Evolutionary conservation across 2,888 invertebrate genomes (phyloP).

Genomic region (Meta bourneti): DNA sequence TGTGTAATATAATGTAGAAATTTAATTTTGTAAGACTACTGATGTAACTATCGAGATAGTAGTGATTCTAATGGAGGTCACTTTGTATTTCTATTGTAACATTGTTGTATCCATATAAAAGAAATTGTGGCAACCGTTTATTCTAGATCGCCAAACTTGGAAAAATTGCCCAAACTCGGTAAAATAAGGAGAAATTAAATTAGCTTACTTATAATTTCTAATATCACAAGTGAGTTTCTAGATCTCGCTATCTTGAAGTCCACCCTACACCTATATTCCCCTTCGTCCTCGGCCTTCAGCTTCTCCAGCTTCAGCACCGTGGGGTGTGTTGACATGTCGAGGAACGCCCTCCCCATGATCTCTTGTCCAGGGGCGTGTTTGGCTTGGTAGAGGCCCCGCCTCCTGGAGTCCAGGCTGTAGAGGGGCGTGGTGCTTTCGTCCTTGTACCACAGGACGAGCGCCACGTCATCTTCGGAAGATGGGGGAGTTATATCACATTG

Average conservation of each 20-base stretch:
- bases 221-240: slow-evolving; percentile 92
- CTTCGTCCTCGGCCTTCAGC: slow-evolving; percentile 92
- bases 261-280: slow-evolving; percentile 92
- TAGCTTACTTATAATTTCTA: slow-evolving; percentile 91
- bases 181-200: too few species aligned
- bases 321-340: slow-evolving; percentile 85
- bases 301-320: slow-evolving; percentile 77
- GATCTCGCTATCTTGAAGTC: slow-evolving; percentile 95
- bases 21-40: too few species aligned
- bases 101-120: too few species aligned
- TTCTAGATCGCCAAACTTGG: too few species aligned
- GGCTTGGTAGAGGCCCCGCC: slow-evolving; percentile 77
- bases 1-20: too few species aligned
- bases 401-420: slow-evolving; percentile 77
- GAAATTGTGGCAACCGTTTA: too few species aligned
- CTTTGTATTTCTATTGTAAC: too few species aligned
- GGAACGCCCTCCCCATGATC: slow-evolving; percentile 92
- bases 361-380: slow-evolving; percentile 86
- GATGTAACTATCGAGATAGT: too few species aligned
- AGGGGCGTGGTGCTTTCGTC: slow-evolving; percentile 91
- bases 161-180: too few species aligned
- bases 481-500: slow-evolving; percentile 93
- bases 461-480: slow-evolving; percentile 89
- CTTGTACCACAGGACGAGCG: slow-evolving; percentile 94
- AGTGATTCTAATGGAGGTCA: too few species aligned